Evolutionary conservation across 2,113 vertebrate species (phyloP).

Genomic region (Holacanthus passer): DNA sequence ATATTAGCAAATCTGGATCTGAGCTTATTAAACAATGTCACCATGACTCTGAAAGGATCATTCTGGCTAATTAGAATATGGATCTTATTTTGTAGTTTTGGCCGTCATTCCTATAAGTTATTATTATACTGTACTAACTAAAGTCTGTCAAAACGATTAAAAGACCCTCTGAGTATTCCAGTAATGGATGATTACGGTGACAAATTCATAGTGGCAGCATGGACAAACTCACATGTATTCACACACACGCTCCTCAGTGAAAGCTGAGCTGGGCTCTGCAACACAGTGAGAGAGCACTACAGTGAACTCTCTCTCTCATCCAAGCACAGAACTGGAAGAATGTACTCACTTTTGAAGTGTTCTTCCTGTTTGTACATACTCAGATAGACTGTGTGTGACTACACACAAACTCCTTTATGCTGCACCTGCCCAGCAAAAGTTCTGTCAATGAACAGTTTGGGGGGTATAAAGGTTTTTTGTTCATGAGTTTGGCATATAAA

Average conservation of each 20-base stretch:
- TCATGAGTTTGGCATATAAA: background rate
- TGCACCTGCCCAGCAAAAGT: too few relatives aligned
- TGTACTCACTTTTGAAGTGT: too few relatives aligned
- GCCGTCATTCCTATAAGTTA: background rate
- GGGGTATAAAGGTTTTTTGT: background rate
- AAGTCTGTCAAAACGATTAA: background rate
- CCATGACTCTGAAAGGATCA: background rate
- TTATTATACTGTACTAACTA: background rate
- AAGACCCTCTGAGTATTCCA: too few relatives aligned
- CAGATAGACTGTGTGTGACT: too few relatives aligned
- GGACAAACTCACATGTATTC: background rate
- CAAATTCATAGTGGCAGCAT: background rate
- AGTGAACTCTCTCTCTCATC: background rate
- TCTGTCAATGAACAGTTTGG: too few relatives aligned
- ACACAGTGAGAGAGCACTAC: background rate
- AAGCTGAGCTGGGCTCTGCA: slow-evolving; percentile 1
- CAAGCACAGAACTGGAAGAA: background rate
- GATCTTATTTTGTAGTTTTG: background rate
- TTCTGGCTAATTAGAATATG: background rate
- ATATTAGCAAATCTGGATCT: background rate
- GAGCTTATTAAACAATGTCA: rapidly evolving
- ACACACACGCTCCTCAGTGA: background rate
- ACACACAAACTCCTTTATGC: too few relatives aligned
- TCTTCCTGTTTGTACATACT: too few relatives aligned
- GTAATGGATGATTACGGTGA: background rate